A percentile compares a stretch with the other conserved stretches of the same genome.
Evolutionary conservation across 2,888 invertebrate genomes (phyloP).

Genomic region (Eupithecia vulgata): DNA sequence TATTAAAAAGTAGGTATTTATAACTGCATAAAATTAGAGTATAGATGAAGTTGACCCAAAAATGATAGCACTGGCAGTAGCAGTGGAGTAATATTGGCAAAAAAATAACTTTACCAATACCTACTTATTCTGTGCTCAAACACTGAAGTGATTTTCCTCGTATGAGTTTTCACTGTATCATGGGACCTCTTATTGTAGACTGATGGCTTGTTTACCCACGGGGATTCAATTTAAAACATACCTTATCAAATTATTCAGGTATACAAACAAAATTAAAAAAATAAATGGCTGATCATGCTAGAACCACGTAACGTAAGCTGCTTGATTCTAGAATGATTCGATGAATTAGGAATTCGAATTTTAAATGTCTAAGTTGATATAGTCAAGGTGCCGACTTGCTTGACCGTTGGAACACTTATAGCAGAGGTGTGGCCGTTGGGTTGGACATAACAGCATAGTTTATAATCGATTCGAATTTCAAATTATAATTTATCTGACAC

Average conservation of each 20-base stretch:
- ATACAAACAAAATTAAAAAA: not conserved
- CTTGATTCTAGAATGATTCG: slow-evolving; percentile 12
- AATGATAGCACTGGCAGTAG: no score
- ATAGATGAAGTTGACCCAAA: no score
- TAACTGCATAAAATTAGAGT: no score
- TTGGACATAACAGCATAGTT: slow-evolving; percentile 34
- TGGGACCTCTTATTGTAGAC: not conserved
- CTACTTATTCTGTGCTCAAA: no score
- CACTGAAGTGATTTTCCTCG: not conserved
- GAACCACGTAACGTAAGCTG: not conserved
- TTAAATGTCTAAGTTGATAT: slow-evolving; percentile 16
- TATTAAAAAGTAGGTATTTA: no score
- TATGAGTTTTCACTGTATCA: not conserved
- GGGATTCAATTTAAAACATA: no score
- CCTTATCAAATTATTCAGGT: no score
- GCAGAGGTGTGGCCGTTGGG: slow-evolving; percentile 39
- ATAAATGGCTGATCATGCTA: slow-evolving; percentile 8
- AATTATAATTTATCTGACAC: not conserved
- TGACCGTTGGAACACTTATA: slow-evolving; percentile 24
- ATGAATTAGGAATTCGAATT: not conserved
- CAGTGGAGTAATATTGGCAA: no score
- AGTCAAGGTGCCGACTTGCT: slow-evolving; percentile 23
- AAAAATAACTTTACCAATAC: no score
- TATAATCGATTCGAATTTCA: slow-evolving; percentile 12
- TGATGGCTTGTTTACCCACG: no score